Evolutionary conservation across 2,888 invertebrate genomes (phyloP).

Genomic region (Melangyna quadrimaculata): DNA sequence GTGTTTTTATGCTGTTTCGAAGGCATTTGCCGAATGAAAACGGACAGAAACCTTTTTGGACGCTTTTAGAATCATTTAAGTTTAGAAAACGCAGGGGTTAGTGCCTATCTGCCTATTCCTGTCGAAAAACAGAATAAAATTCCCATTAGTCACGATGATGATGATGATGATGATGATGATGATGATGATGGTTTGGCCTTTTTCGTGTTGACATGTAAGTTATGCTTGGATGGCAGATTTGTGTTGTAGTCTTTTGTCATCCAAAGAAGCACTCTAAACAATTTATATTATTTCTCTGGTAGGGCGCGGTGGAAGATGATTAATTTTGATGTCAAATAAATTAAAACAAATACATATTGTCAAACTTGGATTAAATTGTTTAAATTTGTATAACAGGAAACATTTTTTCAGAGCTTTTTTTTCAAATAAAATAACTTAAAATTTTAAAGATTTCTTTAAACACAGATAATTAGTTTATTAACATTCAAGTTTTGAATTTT

Average conservation of each 20-base stretch:
- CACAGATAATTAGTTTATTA: no score
- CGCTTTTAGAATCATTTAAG: slow-evolving; percentile 10
- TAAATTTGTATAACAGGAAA: no score
- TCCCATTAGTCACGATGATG: slow-evolving; percentile 13
- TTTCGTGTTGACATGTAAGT: slow-evolving; percentile 23
- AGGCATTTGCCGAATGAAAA: slow-evolving; percentile 22
- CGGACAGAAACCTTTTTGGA: slow-evolving; percentile 29
- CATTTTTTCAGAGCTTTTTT: no score
- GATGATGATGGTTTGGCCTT: slow-evolving; percentile 9
- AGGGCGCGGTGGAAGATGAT: neutral
- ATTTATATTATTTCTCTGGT: neutral
- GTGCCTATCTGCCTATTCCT: neutral
- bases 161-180: neutral
- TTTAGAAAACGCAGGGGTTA: slow-evolving; percentile 1
- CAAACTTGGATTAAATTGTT: no score
- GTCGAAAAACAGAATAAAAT: slow-evolving; percentile 30
- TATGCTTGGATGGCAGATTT: slow-evolving; percentile 3
- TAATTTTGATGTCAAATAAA: neutral
- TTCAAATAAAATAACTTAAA: no score
- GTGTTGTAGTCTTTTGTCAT: neutral
- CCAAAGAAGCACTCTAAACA: neutral
- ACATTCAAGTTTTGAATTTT: no score
- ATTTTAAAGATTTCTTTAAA: no score
- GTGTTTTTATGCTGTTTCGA: slow-evolving; percentile 30
- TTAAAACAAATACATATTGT: neutral